Evolutionary conservation across 2,888 invertebrate species (phyloP), one percentile per base, ranked within the genome.

Genomic region (Ormyrus pomaceus): DNA sequence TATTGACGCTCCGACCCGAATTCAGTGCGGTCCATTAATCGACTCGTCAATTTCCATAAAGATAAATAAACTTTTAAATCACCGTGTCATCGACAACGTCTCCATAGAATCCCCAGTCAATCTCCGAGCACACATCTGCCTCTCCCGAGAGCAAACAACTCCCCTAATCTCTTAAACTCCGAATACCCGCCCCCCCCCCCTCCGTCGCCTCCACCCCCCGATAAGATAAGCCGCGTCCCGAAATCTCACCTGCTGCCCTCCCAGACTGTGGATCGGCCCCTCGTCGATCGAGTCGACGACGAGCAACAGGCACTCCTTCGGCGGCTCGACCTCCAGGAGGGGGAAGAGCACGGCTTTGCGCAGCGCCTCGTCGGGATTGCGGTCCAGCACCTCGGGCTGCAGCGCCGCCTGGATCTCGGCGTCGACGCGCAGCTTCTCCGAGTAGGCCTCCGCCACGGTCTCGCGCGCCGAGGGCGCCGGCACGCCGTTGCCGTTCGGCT

Each of bases 201-300:
- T 1, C 34, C 13, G 13, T 13, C 13, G 34, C 2, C 34, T 1
- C 34, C 34, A 3, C 34, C 34, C 34, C 34, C 4, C 34, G 34
- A 34, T 34, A 34, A 34, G 34, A 34, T 34, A 34, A 34, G 34
- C 34, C 34, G 34, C 1, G 1, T 2, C 34, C 34, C 34, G 4
- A 34, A 34, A 34, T 34, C 34, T 34, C 46, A 53, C 72, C 82
- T 82, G 62, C 10, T 8, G 45, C 10, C 19, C n/a, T 6, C 70
- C 72, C 6, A 83, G 80, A 81, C 86, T 86, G 0, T 86, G 82
- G 5, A 88, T 86, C 77, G 91, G 91, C 11, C 94, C 94, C 87
- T 98, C 98, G 88, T 98, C 98, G 45, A 98, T 95, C 0, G 97
- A 98, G 88, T 99, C 99, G 0, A 98, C 96, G 7, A 98, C 91